phyloP scores from a whole-genome alignment of 1,140 invertebrate species.

The Listronotus oregonensis region DNA sequence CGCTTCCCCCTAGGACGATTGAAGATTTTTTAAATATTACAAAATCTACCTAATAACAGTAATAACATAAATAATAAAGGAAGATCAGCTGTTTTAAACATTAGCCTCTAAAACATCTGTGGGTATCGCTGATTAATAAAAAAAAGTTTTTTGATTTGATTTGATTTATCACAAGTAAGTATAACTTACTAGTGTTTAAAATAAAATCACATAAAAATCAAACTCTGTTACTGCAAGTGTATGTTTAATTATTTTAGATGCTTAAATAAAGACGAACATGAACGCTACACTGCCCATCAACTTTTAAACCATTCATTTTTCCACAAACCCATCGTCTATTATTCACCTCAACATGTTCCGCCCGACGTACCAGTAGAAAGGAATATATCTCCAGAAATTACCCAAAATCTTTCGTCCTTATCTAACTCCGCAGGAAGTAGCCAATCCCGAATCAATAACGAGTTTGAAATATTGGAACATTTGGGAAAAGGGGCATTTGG shows the following conservation, averaged over 20 bases:
- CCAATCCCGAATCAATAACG: constrained; percentile 77
- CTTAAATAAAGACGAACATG: constrained; percentile 66
- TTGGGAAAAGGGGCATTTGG: constrained; percentile 95
- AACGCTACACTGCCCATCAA: constrained; percentile 71
- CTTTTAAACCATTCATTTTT: constrained; percentile 65
- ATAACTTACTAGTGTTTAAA: too few species aligned
- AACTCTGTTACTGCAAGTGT: too few species aligned
- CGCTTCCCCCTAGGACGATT: too few species aligned
- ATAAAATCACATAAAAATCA: too few species aligned
- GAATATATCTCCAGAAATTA: constrained; percentile 41
- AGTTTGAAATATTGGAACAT: constrained; percentile 86
- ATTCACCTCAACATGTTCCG: constrained; percentile 47
- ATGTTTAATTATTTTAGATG: constrained; percentile 59
- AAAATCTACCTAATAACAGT: too few species aligned
- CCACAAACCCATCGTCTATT: constrained; percentile 54
- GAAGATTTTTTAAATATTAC: too few species aligned
- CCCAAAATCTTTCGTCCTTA: constrained; percentile 36
- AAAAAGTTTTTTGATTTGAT: too few species aligned
- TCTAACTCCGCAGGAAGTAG: constrained; percentile 51
- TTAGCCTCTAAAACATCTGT: too few species aligned
- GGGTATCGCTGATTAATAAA: too few species aligned
- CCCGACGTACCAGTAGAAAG: constrained; percentile 43
- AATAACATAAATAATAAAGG: too few species aligned
- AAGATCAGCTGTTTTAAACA: too few species aligned
- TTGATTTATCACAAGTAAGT: too few species aligned